Conservation (phyloP, 1,140 invertebrate species). For the Macrostomum lignano region DNA sequence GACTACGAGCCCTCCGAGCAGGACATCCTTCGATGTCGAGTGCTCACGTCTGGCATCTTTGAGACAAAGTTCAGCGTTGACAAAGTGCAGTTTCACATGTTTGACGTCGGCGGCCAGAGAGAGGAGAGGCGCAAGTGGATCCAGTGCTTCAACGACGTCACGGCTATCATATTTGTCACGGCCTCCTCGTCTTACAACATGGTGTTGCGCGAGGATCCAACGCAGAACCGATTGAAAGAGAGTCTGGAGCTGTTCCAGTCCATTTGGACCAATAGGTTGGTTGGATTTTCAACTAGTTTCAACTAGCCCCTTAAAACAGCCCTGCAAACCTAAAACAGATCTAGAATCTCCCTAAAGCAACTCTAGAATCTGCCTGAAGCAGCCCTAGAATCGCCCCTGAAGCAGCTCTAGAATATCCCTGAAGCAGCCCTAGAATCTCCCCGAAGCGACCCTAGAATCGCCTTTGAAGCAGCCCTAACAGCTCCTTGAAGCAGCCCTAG, state of each 20-base stretch:
- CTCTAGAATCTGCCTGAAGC: too few species aligned
- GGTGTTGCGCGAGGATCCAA: slow-evolving; percentile 89
- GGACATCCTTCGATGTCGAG: slow-evolving; percentile 49
- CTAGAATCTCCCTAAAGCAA: too few species aligned
- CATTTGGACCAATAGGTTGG: slow-evolving; percentile 95
- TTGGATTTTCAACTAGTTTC: too few species aligned
- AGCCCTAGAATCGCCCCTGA: too few species aligned
- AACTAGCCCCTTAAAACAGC: too few species aligned
- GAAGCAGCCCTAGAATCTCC: too few species aligned
- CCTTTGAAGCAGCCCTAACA: too few species aligned
- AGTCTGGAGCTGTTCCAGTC: slow-evolving; percentile 94
- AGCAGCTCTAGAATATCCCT: too few species aligned
- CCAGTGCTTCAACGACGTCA: slow-evolving; percentile 99
- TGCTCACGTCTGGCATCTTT: slow-evolving; percentile 96
- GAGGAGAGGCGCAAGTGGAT: slow-evolving; percentile 98
- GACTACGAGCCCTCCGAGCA: slow-evolving; percentile 5
- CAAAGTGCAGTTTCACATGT: slow-evolving; percentile 99
- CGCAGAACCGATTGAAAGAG: slow-evolving; percentile 81
- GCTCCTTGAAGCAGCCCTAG: too few species aligned
- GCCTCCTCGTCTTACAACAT: slow-evolving; percentile 97
- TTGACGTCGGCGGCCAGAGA: slow-evolving; percentile 93
- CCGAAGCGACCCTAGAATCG: too few species aligned
- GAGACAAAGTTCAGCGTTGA: slow-evolving; percentile 97
- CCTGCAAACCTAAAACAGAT: too few species aligned
- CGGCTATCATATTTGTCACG: slow-evolving; percentile 95